Evolutionary conservation across 2,888 invertebrate species (phyloP).

Genomic region (Heliconius cydno): DNA sequence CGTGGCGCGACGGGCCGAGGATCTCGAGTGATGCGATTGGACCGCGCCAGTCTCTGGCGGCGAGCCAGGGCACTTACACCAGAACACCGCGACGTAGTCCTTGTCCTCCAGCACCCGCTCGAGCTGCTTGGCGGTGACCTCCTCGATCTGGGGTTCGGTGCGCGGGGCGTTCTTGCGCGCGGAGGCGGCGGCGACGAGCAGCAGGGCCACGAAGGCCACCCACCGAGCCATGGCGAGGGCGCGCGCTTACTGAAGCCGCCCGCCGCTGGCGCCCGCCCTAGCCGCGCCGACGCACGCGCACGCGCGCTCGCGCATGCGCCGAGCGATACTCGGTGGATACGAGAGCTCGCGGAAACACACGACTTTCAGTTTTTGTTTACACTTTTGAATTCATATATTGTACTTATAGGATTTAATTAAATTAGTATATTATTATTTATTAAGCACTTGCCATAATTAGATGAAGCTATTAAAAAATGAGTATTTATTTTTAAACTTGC

Average conservation of each 20-base stretch:
- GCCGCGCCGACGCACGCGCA: slow-evolving; percentile 54
- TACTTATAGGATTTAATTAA: background rate
- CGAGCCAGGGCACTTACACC: slow-evolving; percentile 89
- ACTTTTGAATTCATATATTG: slow-evolving; percentile 28
- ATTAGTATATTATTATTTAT: background rate
- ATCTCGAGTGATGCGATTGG: slow-evolving; percentile 56
- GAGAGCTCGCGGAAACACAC: slow-evolving; percentile 50
- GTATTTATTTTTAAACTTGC: background rate
- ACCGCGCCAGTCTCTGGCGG: slow-evolving; percentile 55
- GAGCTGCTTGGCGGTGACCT: slow-evolving; percentile 96
- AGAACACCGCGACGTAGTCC: slow-evolving; percentile 97
- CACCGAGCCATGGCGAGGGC: slow-evolving; percentile 82
- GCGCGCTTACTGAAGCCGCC: slow-evolving; percentile 75
- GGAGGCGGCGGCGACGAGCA: slow-evolving; percentile 80
- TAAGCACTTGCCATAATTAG: background rate
- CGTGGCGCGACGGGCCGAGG: slow-evolving; percentile 64
- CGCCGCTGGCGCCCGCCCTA: slow-evolving; percentile 48
- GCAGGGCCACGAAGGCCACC: slow-evolving; percentile 78
- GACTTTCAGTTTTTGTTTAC: slow-evolving; percentile 47
- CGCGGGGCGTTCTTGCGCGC: slow-evolving; percentile 76
- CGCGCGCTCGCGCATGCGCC: slow-evolving; percentile 49
- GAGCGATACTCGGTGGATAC: slow-evolving; percentile 42
- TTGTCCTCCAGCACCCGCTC: slow-evolving; percentile 94
- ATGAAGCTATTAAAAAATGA: background rate
- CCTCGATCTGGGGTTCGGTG: slow-evolving; percentile 92